Evolutionary conservation across 2,888 invertebrate species (phyloP).

Genomic region (Alloplasta piceator): DNA sequence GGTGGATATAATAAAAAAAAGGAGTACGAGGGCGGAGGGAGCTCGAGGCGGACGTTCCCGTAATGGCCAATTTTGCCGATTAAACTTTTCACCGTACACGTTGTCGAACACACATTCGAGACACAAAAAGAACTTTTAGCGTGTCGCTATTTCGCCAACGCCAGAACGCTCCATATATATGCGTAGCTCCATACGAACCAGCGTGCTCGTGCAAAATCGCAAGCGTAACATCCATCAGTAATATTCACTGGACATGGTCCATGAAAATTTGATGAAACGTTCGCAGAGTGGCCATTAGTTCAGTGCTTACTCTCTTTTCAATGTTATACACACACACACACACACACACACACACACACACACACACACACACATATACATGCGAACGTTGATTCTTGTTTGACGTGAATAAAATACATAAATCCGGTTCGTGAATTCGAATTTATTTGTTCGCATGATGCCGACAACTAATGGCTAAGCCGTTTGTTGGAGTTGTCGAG

Average conservation of each 20-base stretch:
- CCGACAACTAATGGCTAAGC: neutral
- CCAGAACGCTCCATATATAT: constrained; percentile 24
- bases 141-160: constrained; percentile 37
- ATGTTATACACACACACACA: constrained; percentile 1
- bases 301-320: constrained; percentile 41
- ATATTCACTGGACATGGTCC: constrained; percentile 47
- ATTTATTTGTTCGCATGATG: constrained; percentile 63
- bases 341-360: constrained; percentile 2
- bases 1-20: constrained; percentile 1
- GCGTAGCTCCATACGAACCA: neutral
- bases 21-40: constrained; percentile 30
- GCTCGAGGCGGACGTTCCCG: constrained; percentile 28
- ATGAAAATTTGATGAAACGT: constrained; percentile 63
- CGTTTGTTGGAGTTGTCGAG: constrained; percentile 1
- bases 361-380: constrained; percentile 11
- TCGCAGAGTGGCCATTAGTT: constrained; percentile 62
- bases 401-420: constrained; percentile 37
- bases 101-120: constrained; percentile 35
- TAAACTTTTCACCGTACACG: constrained; percentile 58
- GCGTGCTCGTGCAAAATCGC: neutral
- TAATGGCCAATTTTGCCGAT: constrained; percentile 62
- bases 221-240: constrained; percentile 5
- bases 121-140: constrained; percentile 58
- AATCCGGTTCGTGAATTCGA: constrained; percentile 22
- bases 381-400: constrained; percentile 28